Percentiles rank a stretch among this genome's conserved stretches.
Evolutionary conservation across 2,113 vertebrate species (phyloP).

Genomic region (Alces alces): DNA sequence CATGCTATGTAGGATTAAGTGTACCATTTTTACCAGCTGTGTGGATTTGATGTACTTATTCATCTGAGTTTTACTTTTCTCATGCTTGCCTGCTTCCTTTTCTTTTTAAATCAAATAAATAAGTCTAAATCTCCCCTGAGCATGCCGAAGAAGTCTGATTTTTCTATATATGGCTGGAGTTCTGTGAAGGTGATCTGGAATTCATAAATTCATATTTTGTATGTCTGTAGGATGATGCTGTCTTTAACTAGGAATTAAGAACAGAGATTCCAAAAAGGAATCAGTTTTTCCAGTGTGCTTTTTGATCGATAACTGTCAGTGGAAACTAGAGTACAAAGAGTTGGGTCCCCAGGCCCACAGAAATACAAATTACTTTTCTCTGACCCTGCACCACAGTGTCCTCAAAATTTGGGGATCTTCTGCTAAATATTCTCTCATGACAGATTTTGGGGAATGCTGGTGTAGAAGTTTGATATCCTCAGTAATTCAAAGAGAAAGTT

Average conservation of each 20-base stretch:
- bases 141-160: background rate
- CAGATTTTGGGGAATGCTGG: background rate
- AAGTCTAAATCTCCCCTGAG: background rate
- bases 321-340: background rate
- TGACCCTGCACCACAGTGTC: background rate
- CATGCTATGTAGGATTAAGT: background rate
- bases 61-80: background rate
- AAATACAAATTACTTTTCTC: background rate
- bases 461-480: background rate
- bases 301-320: background rate
- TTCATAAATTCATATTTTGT: background rate
- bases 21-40: background rate
- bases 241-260: background rate
- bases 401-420: background rate
- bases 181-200: background rate
- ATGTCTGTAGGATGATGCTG: background rate
- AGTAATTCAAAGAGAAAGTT: background rate
- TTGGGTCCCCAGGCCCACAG: background rate
- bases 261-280: background rate
- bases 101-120: background rate
- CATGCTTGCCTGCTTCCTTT: background rate
- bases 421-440: background rate
- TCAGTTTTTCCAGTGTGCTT: background rate
- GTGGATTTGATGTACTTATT: background rate
- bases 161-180: background rate